Evolutionary conservation across 30 jellyfish, hydroid and myxozoan species (phyloP).

Genomic region (Mastigias papua): DNA sequence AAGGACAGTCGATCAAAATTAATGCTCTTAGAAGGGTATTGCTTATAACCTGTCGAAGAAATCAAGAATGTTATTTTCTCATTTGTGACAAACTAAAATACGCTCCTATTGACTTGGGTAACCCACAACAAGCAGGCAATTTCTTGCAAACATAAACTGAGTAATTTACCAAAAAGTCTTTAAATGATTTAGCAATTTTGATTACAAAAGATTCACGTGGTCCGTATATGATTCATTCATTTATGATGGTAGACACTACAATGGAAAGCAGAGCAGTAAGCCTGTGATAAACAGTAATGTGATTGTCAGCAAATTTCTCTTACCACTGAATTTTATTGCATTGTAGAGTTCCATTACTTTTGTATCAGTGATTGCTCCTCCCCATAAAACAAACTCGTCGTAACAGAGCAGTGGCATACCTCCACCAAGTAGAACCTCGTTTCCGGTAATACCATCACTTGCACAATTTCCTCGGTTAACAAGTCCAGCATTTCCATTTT

Average conservation of each 20-base stretch:
- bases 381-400: conserved; percentile 39
- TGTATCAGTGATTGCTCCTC: not conserved
- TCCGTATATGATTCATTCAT: no score
- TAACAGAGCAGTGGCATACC: conserved; percentile 33
- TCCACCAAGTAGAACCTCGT: conserved; percentile 29
- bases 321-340: conserved; percentile 35
- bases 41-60: conserved; percentile 19
- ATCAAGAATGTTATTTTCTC: not conserved
- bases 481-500: not conserved
- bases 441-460: not conserved
- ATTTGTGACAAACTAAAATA: no score
- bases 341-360: conserved; percentile 2
- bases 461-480: not conserved
- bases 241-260: no score
- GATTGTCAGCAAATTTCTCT: no score
- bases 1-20: conserved; percentile 8
- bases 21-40: conserved; percentile 5
- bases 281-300: no score
- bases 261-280: no score
- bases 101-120: no score
- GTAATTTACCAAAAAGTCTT: no score
- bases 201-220: no score
- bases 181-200: no score
- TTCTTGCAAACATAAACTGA: no score
- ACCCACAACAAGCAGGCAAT: no score